Base-by-base conservation (phyloP, 2,888 invertebrate species). In the Ryuthela nishihirai region DNA sequence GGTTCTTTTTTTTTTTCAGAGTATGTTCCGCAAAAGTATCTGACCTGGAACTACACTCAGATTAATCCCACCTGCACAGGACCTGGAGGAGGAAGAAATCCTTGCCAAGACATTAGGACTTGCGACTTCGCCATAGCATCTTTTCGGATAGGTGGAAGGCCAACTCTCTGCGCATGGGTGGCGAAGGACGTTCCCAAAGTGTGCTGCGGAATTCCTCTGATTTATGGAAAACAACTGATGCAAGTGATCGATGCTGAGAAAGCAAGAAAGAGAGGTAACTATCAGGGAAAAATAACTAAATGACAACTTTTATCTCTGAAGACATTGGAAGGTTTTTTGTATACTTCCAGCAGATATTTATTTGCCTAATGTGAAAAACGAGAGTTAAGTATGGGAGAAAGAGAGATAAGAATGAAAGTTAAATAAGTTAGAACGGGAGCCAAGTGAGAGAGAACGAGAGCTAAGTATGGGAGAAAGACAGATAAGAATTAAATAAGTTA, bases 161-260 rank as follows among this genome's bases (percentile, higher is more conserved):
- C 56, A 2, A 50, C 56, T 4, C 26, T 56, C 2, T 56, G 56
- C 10, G 56, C 49, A 3, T 56, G 49, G 49, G 56, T 56, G 5
- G 45, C 18, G 10, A 40, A 40, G 12, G 29, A 25, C 1, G 40
- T 50, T 1, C 56, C 56, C n/a, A 56, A 49, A 44, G 56, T 56
- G 4, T 56, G 56, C 35, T 56, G 56, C 10, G 56, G 56, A 2
- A 7, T 56, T 10, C 56, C 49, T 0, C n/a, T 50, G 15, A 45
- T 41, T n/a, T 34, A 50, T 7, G 56, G 50, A 15, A 25, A 21
- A 6, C 18, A 7, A 2, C 44, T 56, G 10, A 45, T 50, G 49
- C 36, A 34, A 20, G 40, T 35, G n/a, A 20, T 50, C 4, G 49
- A 50, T 9, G 49, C 44, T 20, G 56, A 56, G 34, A 44, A 26